phyloP scores from a whole-genome alignment of 1,140 invertebrate species.

The Neomicropteryx cornuta region DNA sequence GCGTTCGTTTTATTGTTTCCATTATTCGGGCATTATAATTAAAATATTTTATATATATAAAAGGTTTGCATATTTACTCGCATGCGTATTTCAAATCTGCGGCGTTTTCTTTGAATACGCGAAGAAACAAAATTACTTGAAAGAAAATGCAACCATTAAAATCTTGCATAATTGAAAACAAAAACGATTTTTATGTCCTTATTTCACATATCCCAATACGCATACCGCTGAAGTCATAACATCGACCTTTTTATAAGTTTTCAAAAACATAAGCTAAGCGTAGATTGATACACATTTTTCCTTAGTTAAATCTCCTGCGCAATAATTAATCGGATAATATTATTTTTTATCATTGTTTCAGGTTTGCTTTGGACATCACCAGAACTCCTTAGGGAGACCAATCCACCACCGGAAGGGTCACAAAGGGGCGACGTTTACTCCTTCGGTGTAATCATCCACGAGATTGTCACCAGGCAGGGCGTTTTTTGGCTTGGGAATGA shows the following conservation, averaged over 20 bases:
- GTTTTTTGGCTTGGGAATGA: constrained; percentile 70
- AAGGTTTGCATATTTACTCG: no score
- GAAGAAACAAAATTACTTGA: no score
- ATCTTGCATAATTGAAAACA: not conserved
- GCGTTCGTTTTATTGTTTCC: no score
- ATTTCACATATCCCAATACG: not conserved
- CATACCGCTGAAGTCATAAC: not conserved
- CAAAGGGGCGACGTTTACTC: constrained; percentile 92
- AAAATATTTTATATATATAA: no score
- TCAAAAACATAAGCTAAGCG: no score
- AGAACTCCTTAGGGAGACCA: constrained; percentile 67
- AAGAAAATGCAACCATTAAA: constrained; percentile 15
- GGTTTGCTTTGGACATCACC: constrained; percentile 88
- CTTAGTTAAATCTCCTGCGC: not conserved
- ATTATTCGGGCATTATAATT: no score
- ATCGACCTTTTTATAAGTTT: no score
- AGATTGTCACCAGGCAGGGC: constrained; percentile 78
- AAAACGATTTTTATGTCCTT: constrained; percentile 1
- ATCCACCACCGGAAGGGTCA: constrained; percentile 59
- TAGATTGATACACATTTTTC: no score
- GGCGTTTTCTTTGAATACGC: no score
- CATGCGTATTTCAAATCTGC: no score
- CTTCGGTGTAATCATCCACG: constrained; percentile 91
- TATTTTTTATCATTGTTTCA: constrained; percentile 25
- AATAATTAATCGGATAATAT: not conserved